Evolutionary conservation across 2,888 invertebrate genomes (phyloP).

Genomic region (Pardosa pseudoannulata): DNA sequence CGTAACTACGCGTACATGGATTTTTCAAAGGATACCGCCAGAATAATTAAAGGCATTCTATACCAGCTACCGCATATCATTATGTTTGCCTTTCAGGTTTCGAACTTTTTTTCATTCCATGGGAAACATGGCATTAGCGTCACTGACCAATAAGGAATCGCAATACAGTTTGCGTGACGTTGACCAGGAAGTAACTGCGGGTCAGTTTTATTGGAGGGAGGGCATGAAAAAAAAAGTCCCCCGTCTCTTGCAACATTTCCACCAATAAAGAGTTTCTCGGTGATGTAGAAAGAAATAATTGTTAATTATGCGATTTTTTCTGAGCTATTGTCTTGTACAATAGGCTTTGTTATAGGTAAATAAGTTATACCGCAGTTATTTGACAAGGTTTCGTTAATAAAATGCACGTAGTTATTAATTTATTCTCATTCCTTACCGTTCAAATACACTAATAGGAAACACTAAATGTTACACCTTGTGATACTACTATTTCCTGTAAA

Average conservation of each 20-base stretch:
- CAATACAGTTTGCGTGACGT: slow-evolving; percentile 36
- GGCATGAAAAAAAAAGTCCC: background rate
- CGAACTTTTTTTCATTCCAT: slow-evolving; percentile 34
- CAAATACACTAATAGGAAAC: background rate
- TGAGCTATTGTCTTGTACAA: slow-evolving; percentile 1
- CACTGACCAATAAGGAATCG: slow-evolving; percentile 52
- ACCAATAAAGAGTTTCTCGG: background rate
- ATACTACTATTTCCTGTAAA: too few relatives aligned
- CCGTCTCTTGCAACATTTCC: background rate
- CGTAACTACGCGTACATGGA: background rate
- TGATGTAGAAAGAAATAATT: slow-evolving; percentile 13
- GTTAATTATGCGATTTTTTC: slow-evolving; percentile 16
- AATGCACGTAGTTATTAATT: background rate
- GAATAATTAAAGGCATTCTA: background rate
- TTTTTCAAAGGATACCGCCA: slow-evolving; percentile 2
- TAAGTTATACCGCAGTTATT: background rate
- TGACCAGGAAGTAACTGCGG: slow-evolving; percentile 67
- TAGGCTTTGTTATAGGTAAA: slow-evolving; percentile 6
- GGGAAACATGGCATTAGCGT: slow-evolving; percentile 57
- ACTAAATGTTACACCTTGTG: too few relatives aligned
- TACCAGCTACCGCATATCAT: background rate
- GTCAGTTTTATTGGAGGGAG: slow-evolving; percentile 58
- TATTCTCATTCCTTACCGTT: background rate
- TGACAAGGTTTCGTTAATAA: background rate
- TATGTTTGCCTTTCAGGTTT: background rate